A percentile compares a stretch with the other conserved stretches of the same genome.
Conservation (phyloP, 2,888 invertebrate species). For the Ormyrus labotus region DNA sequence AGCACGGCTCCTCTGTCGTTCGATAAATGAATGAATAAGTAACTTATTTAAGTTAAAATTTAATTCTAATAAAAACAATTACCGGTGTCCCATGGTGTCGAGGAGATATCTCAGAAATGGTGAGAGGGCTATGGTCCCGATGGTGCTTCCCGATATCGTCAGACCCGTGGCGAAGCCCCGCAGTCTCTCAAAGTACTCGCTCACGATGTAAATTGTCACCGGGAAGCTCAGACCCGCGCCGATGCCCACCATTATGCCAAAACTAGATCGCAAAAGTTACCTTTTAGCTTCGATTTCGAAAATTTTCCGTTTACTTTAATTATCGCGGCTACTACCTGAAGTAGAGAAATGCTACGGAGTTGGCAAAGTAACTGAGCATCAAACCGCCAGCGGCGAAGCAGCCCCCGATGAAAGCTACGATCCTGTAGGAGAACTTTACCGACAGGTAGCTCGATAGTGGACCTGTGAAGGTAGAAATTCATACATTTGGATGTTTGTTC, state of each 20-base stretch:
- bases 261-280: conserved; percentile 76
- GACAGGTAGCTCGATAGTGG: conserved; percentile 91
- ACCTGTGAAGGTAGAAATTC: conserved; percentile 77
- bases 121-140: conserved; percentile 90
- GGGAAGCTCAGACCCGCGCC: conserved; percentile 92
- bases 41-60: neutral
- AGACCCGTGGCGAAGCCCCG: conserved; percentile 91
- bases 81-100: conserved; percentile 87
- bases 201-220: conserved; percentile 92
- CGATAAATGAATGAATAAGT: neutral
- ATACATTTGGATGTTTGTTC: too few species aligned
- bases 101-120: conserved; percentile 85
- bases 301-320: too few species aligned
- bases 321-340: conserved; percentile 79
- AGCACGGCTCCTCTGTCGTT: conserved; percentile 84
- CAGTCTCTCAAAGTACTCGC: conserved; percentile 87
- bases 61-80: conserved; percentile 59
- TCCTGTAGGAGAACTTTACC: conserved; percentile 88
- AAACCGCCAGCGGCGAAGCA: conserved; percentile 89
- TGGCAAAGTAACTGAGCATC: conserved; percentile 89
- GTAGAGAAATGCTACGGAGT: conserved; percentile 86
- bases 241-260: conserved; percentile 89
- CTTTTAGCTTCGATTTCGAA: too few species aligned
- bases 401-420: conserved; percentile 89
- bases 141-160: conserved; percentile 92